Evolutionary conservation across 2,888 invertebrate species (phyloP).

Genomic region (Andrena minutula): DNA sequence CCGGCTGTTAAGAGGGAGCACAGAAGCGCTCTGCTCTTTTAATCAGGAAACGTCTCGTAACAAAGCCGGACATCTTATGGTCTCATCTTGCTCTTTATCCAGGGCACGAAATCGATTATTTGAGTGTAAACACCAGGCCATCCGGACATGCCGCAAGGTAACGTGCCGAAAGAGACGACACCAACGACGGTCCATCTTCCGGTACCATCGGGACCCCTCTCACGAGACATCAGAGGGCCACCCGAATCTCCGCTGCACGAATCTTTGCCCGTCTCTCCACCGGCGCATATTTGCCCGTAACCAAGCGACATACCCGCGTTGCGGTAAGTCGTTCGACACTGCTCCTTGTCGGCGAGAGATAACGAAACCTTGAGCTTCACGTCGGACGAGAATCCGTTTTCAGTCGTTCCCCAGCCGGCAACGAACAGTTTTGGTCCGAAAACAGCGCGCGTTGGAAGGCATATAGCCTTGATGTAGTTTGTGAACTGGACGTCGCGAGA

Average conservation of each 20-base stretch:
- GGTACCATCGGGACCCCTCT: conserved; percentile 57
- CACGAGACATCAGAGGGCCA: conserved; percentile 89
- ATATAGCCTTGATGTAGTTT: conserved; percentile 88
- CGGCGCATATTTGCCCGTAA: conserved; percentile 89
- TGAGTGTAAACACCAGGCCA: conserved; percentile 88
- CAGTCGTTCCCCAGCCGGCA: conserved; percentile 90
- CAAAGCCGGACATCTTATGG: conserved; percentile 13
- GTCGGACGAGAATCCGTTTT: conserved; percentile 85
- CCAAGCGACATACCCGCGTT: conserved; percentile 84
- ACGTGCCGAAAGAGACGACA: conserved; percentile 88
- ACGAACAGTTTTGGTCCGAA: conserved; percentile 85
- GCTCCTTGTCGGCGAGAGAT: conserved; percentile 84
- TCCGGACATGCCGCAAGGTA: conserved; percentile 86
- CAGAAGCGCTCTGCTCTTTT: too few relatives aligned
- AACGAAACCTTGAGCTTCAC: conserved; percentile 87
- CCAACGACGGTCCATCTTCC: conserved; percentile 86
- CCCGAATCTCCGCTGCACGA: conserved; percentile 92
- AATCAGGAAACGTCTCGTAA: too few relatives aligned
- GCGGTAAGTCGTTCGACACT: conserved; percentile 87
- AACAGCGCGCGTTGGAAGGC: conserved; percentile 85
- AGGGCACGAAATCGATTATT: conserved; percentile 87
- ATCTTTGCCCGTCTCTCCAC: conserved; percentile 89
- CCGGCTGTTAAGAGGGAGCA: too few relatives aligned
- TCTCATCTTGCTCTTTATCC: conserved; percentile 86
- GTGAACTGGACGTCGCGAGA: conserved; percentile 86